Base-by-base conservation (phyloP, 2,888 invertebrate species). In the Macaria notata region DNA sequence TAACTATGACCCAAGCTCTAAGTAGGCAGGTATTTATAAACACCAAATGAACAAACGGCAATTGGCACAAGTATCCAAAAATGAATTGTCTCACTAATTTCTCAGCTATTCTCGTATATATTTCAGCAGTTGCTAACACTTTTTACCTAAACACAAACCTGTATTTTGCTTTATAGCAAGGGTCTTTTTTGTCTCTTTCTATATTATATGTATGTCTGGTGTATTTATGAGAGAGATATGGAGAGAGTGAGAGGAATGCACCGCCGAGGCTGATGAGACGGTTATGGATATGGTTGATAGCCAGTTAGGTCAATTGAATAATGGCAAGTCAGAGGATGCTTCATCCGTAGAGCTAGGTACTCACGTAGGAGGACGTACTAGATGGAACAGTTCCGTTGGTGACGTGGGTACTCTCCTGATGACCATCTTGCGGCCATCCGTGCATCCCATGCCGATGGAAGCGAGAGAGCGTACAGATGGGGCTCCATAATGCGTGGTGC, bases 371-470 rank as follows among this genome's bases (percentile, higher is more conserved):
- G 96, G 96, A 91, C 95, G 95, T 68, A 96, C 95, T 87, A 97
- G 94, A 90, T 95, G 96, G 81, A 97, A 95, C 69, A 97, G 92
- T 89, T 97, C 97, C 68, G 95, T 95, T 58, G 97, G 96, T 68
- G 97, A 96, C 52, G 96, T 96, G 56, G 97, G 97, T 69, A 97
- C 96, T 76, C 96, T 93, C 73, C 95, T 92, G 72, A 97, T 96
- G 72, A 96, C 96, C 93, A 97, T 93, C 89, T 95, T 96, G 71
- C 95, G 94, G 47, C 97, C 97, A 86, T 97, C 97, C 44, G 97
- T 97, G 63, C 96, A 97, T 38, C 97, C 97, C 94, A 97, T 95
- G 50, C 96, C 96, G 69, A 97, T 96, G 50, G 96, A 96, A 56
- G 96, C 96, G 71, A 96, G 93, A 47, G 96, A 96, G 64, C 95